These are phyloP conservation scores for Fregata magnificens DNA, from an alignment of 2,113 vertebrate species.

Conservation along the genomic window DNA sequence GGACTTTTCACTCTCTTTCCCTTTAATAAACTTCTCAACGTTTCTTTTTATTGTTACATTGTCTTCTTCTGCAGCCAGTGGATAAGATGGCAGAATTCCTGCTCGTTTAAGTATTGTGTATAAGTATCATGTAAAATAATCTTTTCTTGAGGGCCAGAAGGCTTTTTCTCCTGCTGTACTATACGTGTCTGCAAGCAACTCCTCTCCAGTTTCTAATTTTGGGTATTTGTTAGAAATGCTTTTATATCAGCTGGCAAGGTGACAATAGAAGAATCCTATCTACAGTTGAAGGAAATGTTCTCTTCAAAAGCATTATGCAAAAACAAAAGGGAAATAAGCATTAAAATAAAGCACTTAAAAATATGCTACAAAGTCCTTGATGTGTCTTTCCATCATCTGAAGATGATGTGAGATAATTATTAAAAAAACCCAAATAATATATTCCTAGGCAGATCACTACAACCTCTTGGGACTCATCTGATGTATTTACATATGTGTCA, in stretches of 20 bases:
- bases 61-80: slow-evolving; percentile 13
- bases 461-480: neutral
- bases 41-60: neutral
- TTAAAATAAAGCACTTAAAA: slow-evolving; percentile 15
- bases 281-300: neutral
- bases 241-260: slow-evolving; percentile 19
- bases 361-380: neutral
- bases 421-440: neutral
- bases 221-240: slow-evolving; percentile 20
- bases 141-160: neutral
- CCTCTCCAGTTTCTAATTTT: slow-evolving; percentile 5
- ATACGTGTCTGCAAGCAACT: neutral
- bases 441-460: neutral
- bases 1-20: neutral
- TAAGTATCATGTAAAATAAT: neutral
- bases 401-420: neutral
- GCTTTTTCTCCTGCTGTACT: neutral
- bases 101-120: neutral
- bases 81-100: slow-evolving; percentile 5
- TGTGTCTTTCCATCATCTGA: neutral
- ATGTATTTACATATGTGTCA: neutral
- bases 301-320: slow-evolving; percentile 10
- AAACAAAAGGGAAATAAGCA: neutral
- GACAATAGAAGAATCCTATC: slow-evolving; percentile 2
- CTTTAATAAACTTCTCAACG: neutral